Evolutionary conservation across 2,797 vertebrate genomes (phyloP).

Genomic region (Gymnoscopelus microlampas): DNA sequence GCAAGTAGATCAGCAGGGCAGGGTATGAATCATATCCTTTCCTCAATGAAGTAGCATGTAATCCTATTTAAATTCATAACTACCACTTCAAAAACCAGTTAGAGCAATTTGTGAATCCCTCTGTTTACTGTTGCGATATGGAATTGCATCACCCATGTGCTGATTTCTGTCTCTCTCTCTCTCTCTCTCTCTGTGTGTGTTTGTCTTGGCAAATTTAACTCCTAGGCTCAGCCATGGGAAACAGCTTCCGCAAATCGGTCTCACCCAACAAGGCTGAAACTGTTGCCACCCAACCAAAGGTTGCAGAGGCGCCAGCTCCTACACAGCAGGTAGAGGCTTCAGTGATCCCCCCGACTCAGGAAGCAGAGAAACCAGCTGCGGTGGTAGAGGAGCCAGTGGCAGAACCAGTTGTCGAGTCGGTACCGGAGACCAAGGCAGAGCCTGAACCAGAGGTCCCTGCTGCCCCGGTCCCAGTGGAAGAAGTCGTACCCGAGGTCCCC

Average conservation of each 20-base stretch:
- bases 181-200: background rate
- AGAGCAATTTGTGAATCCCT: background rate
- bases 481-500: background rate
- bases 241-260: slow-evolving; percentile 86
- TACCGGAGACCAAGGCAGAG: slow-evolving; percentile 19
- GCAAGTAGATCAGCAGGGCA: no score
- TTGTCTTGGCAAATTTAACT: background rate
- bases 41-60: no score
- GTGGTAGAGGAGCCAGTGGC: slow-evolving; percentile 34
- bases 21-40: no score
- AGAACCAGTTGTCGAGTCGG: slow-evolving; percentile 39
- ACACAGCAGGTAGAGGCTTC: slow-evolving; percentile 31
- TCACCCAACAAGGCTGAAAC: slow-evolving; percentile 41
- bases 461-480: background rate
- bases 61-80: background rate
- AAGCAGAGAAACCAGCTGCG: slow-evolving; percentile 47
- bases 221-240: slow-evolving; percentile 85
- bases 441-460: background rate
- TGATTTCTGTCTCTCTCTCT: background rate
- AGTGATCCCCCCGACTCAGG: slow-evolving; percentile 16
- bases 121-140: no score
- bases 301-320: slow-evolving; percentile 43
- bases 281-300: slow-evolving; percentile 44
- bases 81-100: background rate
- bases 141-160: background rate